These are phyloP conservation scores for Nemotelus pantherinus DNA, from an alignment of 2,888 invertebrate species.

Conservation along the genomic window DNA sequence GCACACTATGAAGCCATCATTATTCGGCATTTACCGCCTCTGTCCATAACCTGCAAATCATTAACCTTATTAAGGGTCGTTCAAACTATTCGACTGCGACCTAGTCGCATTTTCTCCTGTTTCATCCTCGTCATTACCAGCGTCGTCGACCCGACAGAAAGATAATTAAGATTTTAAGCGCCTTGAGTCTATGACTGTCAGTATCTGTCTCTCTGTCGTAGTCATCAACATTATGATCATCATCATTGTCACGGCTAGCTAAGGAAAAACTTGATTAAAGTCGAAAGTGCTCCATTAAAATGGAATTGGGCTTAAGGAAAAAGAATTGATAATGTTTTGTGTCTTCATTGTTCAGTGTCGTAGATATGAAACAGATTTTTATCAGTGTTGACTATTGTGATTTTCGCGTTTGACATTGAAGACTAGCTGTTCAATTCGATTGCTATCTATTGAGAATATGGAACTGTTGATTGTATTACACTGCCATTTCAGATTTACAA, in stretches of 20 bases:
- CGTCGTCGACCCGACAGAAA: background rate
- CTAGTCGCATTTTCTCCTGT: slow-evolving; percentile 1
- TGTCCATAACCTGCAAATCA: no score
- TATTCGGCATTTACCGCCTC: no score
- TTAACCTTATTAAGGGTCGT: no score
- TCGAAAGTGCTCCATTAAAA: slow-evolving; percentile 43
- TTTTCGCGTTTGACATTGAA: background rate
- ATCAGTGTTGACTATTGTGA: slow-evolving; percentile 16
- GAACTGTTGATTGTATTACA: background rate
- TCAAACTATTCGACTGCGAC: background rate
- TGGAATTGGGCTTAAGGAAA: slow-evolving; percentile 33
- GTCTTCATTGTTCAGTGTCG: slow-evolving; percentile 23
- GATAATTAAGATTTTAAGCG: slow-evolving; percentile 38
- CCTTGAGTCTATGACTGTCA: background rate
- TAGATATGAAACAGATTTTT: slow-evolving; percentile 9
- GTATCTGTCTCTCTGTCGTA: slow-evolving; percentile 2
- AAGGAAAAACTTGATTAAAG: slow-evolving; percentile 40
- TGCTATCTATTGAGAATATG: background rate
- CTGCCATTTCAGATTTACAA: no score
- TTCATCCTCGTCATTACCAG: background rate
- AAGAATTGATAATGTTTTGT: slow-evolving; percentile 30
- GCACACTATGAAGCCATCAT: no score
- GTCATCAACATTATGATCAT: slow-evolving; percentile 19
- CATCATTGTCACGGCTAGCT: slow-evolving; percentile 17
- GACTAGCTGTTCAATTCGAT: background rate